Evolutionary conservation across 2,888 invertebrate genomes (phyloP).

Genomic region (Alsophila aescularia): DNA sequence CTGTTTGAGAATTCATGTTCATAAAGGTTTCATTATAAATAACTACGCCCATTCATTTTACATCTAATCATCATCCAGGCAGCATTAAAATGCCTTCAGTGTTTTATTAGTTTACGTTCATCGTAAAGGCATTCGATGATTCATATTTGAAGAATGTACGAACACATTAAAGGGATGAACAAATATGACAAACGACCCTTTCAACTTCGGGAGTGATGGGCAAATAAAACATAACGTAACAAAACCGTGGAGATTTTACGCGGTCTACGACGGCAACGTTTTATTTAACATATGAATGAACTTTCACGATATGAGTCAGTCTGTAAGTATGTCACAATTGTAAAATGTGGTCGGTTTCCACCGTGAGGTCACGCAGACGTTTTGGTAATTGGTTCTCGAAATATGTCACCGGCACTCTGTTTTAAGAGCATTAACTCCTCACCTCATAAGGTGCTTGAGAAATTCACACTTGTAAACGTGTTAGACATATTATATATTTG

Average conservation of each 20-base stretch:
- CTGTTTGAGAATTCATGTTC: not conserved
- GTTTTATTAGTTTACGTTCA: constrained; percentile 11
- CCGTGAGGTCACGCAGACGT: constrained; percentile 35
- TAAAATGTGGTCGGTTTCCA: constrained; percentile 62
- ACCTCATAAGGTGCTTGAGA: constrained; percentile 20
- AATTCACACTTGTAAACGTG: constrained; percentile 28
- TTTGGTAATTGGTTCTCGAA: constrained; percentile 35
- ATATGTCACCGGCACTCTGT: constrained; percentile 38
- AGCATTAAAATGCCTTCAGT: constrained; percentile 10
- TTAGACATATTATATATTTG: constrained; percentile 23
- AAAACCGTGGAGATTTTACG: constrained; percentile 25
- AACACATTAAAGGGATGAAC: constrained; percentile 22
- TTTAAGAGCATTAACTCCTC: constrained; percentile 15
- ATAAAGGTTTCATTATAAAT: constrained; percentile 1
- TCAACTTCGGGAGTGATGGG: constrained; percentile 30
- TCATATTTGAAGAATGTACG: constrained; percentile 36
- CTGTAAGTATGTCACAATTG: constrained; percentile 65
- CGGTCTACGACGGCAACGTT: constrained; percentile 27
- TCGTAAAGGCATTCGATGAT: constrained; percentile 32
- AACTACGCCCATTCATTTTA: not conserved
- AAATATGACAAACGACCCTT: constrained; percentile 37
- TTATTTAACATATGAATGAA: constrained; percentile 49
- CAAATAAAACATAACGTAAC: constrained; percentile 33
- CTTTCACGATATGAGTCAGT: constrained; percentile 72
- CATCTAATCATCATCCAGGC: constrained; percentile 8